Evolutionary conservation across 2,113 vertebrate genomes (phyloP).

Genomic region (Gopherus flavomarginatus): DNA sequence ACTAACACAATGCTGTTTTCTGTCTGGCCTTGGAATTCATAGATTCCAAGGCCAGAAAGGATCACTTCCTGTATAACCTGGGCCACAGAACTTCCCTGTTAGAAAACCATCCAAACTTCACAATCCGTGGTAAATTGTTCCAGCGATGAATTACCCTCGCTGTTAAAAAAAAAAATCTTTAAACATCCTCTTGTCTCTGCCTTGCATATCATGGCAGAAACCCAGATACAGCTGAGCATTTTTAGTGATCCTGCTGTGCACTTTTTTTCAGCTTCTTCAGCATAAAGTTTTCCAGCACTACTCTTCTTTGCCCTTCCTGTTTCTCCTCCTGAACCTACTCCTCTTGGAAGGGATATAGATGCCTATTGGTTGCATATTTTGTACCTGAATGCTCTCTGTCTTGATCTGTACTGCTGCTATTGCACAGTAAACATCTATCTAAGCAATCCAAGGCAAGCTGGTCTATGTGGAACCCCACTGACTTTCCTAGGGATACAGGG

Average conservation of each 20-base stretch:
- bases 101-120: neutral
- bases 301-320: neutral
- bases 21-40: neutral
- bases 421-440: neutral
- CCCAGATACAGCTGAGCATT: accelerated
- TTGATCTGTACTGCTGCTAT: neutral
- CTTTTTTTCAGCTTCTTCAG: neutral
- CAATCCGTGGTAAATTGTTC: neutral
- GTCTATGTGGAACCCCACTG: neutral
- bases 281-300: neutral
- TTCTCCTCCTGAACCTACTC: neutral
- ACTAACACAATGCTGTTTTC: neutral
- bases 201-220: neutral
- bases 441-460: neutral
- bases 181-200: neutral
- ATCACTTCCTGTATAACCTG: neutral
- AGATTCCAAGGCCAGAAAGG: neutral
- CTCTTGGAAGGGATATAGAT: neutral
- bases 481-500: neutral
- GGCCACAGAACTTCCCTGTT: neutral
- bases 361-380: neutral
- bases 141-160: neutral
- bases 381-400: neutral
- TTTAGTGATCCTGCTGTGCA: neutral
- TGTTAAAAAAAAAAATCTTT: neutral